Evolutionary conservation across 2,113 vertebrate genomes (phyloP), one percentile per base, ranked within the genome.

Genomic region (Mesitornis unicolor): DNA sequence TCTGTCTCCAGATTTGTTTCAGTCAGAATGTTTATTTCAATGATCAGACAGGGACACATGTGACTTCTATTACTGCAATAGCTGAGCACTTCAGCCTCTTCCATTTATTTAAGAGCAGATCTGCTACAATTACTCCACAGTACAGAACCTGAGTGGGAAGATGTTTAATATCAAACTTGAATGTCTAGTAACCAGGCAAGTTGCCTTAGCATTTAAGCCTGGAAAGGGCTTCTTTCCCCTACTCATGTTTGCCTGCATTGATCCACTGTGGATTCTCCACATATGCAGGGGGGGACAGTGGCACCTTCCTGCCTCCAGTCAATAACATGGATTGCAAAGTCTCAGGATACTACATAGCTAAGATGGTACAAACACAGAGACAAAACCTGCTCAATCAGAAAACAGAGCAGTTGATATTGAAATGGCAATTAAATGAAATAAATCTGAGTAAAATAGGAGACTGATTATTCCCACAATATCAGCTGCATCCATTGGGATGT

Each of bases 41-140:
- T 16, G 26, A 59, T 21, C 59, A 42, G 22, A 12, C 24, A 33
- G 48, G 43, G 47, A 20, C 24, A 60, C 80, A 67, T 0, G 0
- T 61, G 57, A 65, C 13, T 25, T 42, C 50, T 21, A 4, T 24
- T 36, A 26, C 60, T 43, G 42, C 76, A 83, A 18, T 3, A 93
- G 59, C 56, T 6, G 3, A 80, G 67, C 24, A 50, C 59, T 77
- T 92, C 45, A 80, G 42, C 71, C 20, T 89, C 68, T 86, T 92
- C 47, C 25, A 7, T 86, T 88, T 74, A 74, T 81, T 74, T 93
- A 80, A n/a, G 50, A 78, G 24, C 42, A 78, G 59, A 74, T 63
- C 54, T 93, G 71, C 83, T 71, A 57, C 76, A 84, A 70, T 77
- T 86, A 86, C 45, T 74, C 54, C 35, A 42, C 42, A 45, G 33